Evolutionary conservation across 2,113 vertebrate genomes (phyloP), one percentile per base, ranked within the genome.

Genomic region (Amblyopsis rosae): DNA sequence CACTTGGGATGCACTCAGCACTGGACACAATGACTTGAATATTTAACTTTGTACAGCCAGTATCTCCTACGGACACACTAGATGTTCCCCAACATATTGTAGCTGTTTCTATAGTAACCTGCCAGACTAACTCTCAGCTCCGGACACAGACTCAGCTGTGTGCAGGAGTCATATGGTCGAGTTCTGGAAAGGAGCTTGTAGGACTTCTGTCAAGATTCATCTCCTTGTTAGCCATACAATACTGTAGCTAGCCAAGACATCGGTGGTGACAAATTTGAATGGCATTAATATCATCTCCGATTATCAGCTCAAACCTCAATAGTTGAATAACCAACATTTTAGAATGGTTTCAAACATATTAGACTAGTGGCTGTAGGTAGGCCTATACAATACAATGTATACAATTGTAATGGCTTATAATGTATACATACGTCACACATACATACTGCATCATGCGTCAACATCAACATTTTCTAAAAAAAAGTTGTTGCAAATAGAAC

Each of bases 401-500:
- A 63, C 41, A 51, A 6, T 78, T 72, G 77, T 62, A 19, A 69
- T 82, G 46, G 56, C 70, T 76, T 72, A 75, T 77, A 68, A 66
- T 64, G 67, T 15, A 54, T 70, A 35, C 85, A 70, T 75, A 60
- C 79, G 59, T 85, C 69, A 81, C 64, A 41, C 35, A 41, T 41
- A 41, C 26, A 26, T 26, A 26, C 26, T 26, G 26, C 26, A 26
- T 26, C 26, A 26, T 69, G 83, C 84, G 80, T 72, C n/a, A n/a
- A n/a, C n/a, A 76, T 83, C 90, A 91, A 92, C 87, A 87, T 84
- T 88, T 85, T 80, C 70, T 81, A 47, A 12, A 72, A 72, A 73
- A 81, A 67, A 62, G 53, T 77, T 88, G 83, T 88, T 82, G 82
- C 82, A 87, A 86, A 90, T 92, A 90, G 86, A 92, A 85, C 86